A percentile compares a stretch with the other conserved stretches of the same genome.
phyloP scores from a whole-genome alignment of 2,797 vertebrate genomes.

The Melanogrammus aeglefinus region DNA sequence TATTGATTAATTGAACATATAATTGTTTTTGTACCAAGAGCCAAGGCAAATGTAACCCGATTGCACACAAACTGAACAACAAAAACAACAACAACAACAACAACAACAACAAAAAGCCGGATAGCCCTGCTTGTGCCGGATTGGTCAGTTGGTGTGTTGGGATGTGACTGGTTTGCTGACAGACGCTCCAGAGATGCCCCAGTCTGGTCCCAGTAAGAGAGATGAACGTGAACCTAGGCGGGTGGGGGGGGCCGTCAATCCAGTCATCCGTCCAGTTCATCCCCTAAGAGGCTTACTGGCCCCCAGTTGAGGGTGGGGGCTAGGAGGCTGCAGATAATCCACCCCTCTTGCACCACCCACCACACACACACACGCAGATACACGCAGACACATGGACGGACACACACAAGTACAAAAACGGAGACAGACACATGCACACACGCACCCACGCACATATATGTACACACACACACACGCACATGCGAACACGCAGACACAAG shows the following conservation, averaged over 20 bases:
- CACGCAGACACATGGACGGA: not conserved
- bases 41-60: not conserved
- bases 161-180: slow-evolving; percentile 18
- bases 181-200: slow-evolving; percentile 30
- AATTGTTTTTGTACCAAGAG: not conserved
- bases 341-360: slow-evolving; percentile 8
- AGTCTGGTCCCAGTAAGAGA: slow-evolving; percentile 39
- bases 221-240: slow-evolving; percentile 45
- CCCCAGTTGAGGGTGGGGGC: slow-evolving; percentile 62
- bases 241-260: slow-evolving; percentile 34
- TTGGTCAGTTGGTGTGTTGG: not conserved
- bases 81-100: not conserved
- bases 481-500: too few relatives aligned
- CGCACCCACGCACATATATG: too few relatives aligned
- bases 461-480: too few relatives aligned
- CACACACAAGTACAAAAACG: too few relatives aligned
- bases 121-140: not conserved
- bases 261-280: slow-evolving; percentile 63
- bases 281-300: slow-evolving; percentile 70
- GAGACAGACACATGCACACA: too few relatives aligned
- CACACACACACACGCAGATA: not conserved
- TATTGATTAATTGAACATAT: too few relatives aligned
- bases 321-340: slow-evolving; percentile 70
- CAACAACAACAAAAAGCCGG: not conserved
- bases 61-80: not conserved